These are phyloP conservation scores for Zophobas atratus DNA, from an alignment of 1,140 invertebrate species.

Conservation along the genomic window DNA sequence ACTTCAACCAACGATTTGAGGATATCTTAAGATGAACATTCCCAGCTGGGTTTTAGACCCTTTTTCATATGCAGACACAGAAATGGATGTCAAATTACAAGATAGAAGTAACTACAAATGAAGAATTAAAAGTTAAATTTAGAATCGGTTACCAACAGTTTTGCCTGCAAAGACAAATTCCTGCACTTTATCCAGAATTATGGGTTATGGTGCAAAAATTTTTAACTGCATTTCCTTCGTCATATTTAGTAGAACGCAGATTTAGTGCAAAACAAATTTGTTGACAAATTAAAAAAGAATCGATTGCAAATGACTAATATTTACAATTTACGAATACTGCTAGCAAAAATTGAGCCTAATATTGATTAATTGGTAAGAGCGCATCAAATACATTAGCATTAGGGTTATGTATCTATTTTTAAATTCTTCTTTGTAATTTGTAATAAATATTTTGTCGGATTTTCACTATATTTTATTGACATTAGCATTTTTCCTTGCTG, in stretches of 20 bases:
- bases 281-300: background rate
- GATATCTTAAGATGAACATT: constrained; percentile 57
- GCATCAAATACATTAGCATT: too few relatives aligned
- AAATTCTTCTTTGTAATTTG: too few relatives aligned
- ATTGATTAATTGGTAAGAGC: too few relatives aligned
- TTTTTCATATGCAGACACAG: constrained; percentile 20
- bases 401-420: too few relatives aligned
- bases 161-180: constrained; percentile 49
- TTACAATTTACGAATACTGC: too few relatives aligned
- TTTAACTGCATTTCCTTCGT: background rate
- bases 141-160: constrained; percentile 51
- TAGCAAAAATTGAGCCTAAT: too few relatives aligned
- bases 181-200: constrained; percentile 47
- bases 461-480: too few relatives aligned
- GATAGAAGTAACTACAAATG: constrained; percentile 50
- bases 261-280: too few relatives aligned
- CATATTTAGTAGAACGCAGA: too few relatives aligned
- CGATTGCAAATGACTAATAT: too few relatives aligned
- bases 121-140: constrained; percentile 55
- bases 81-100: constrained; percentile 31
- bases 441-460: too few relatives aligned
- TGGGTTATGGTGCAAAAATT: constrained; percentile 38
- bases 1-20: constrained; percentile 58
- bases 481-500: too few relatives aligned
- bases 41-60: constrained; percentile 6